Evolutionary conservation across 2,888 invertebrate species (phyloP), one percentile per base, ranked within the genome.

Genomic region (Cerceris rybyensis): DNA sequence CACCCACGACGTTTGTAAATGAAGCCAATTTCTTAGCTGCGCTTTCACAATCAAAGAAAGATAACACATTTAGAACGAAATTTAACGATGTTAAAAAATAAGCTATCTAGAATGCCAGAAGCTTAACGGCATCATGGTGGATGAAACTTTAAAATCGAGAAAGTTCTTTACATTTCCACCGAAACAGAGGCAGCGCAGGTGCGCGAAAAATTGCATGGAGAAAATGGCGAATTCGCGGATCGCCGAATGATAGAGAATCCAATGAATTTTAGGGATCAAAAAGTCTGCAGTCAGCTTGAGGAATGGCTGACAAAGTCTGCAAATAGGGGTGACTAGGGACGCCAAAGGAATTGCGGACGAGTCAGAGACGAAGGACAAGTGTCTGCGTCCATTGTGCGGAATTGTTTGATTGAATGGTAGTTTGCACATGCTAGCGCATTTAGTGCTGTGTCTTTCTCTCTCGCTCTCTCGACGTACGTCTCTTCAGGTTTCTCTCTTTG

Each of bases 311-410:
- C 77, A 66, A 68, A 74, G 73, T 77, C 60, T 17, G 81, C 80
- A 80, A 81, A 80, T 61, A 81, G 77, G 74, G 80, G 58, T 75
- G 65, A 70, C 69, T 71, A 28, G 28, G 28, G 28, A 28, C 28
- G 66, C 43, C 81, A 81, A 81, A 81, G 81, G 81, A 80, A 80
- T 84, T 55, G 75, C 72, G 70, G 75, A 78, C 76, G 80, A 82
- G 70, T 57, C 58, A 57, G 75, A 64, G 67, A 59, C 71, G 75
- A 59, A 42, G 83, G 67, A 83, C 83, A 77, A 83, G 78, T 73
- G 77, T 78, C 80, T 72, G 74, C 66, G 78, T 74, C 78, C 71
- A 85, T 82, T 81, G 82, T 85, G 74, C 75, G 69, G 76, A 80
- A 81, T 74, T 72, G 81, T 81, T 80, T 77, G 81, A 77, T 80